Evolutionary conservation across 2,888 invertebrate species (phyloP).

Genomic region (Stegana nigrithorax): DNA sequence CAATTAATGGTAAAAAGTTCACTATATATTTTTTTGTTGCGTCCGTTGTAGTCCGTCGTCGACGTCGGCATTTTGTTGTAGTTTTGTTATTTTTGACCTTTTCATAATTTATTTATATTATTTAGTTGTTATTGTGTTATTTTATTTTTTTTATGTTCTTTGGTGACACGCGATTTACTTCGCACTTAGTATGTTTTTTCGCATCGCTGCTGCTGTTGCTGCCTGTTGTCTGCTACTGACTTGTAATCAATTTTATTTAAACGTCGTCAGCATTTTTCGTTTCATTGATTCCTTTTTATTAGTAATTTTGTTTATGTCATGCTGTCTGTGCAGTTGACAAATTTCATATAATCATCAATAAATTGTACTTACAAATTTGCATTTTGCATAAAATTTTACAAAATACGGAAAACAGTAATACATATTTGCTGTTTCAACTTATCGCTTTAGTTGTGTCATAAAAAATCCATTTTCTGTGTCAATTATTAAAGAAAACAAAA

Average conservation of each 20-base stretch:
- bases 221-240: no score
- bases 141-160: slow-evolving; percentile 32
- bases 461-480: neutral
- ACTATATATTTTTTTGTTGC: no score
- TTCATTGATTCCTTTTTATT: neutral
- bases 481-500: neutral
- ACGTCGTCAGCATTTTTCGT: neutral
- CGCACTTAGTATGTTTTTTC: neutral
- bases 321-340: no score
- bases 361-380: neutral
- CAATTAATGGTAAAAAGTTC: slow-evolving; percentile 50
- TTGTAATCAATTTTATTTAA: no score
- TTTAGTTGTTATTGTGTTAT: slow-evolving; percentile 14
- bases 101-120: slow-evolving; percentile 25
- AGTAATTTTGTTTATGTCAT: neutral
- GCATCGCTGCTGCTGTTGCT: no score
- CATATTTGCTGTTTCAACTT: no score
- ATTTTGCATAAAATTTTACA: no score
- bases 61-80: slow-evolving; percentile 16
- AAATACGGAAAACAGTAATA: neutral
- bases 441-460: neutral
- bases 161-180: slow-evolving; percentile 41
- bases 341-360: slow-evolving; percentile 5
- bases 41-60: slow-evolving; percentile 36
- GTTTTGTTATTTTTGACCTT: slow-evolving; percentile 42